Conservation (phyloP, 2,797 vertebrate genomes). For the Schizopygopsis malacanthus region DNA sequence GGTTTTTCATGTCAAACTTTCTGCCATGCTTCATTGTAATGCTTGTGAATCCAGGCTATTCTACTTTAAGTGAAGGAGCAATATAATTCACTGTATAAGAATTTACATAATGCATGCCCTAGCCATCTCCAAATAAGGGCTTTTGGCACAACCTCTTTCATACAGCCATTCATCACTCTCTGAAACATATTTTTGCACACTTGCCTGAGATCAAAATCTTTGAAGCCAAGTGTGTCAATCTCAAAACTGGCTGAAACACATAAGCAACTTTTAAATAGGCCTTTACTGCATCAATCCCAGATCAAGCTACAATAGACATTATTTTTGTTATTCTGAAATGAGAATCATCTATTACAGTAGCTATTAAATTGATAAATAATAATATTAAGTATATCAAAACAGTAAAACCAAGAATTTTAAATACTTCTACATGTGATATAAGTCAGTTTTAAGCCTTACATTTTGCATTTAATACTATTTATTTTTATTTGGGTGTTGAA, state of each 20-base stretch:
- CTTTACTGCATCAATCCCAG: not conserved
- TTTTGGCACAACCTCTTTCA: not conserved
- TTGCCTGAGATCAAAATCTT: not conserved
- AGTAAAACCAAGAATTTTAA: not conserved
- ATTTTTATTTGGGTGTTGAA: not conserved
- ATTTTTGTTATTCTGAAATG: not conserved
- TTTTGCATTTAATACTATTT: not conserved
- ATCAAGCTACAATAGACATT: not conserved
- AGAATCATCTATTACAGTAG: not conserved
- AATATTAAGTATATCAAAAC: not conserved
- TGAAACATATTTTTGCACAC: not conserved
- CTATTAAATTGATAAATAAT: not conserved
- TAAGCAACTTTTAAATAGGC: not conserved
- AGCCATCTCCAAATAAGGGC: slow-evolving; percentile 9
- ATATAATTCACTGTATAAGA: not conserved
- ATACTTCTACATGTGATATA: not conserved
- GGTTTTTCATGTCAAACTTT: not conserved
- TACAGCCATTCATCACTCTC: not conserved
- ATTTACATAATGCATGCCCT: not conserved
- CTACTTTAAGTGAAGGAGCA: not conserved
- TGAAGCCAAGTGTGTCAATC: not conserved
- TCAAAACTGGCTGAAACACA: not conserved
- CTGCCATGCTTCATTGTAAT: not conserved
- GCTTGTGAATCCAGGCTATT: not conserved
- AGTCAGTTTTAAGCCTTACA: not conserved